A percentile compares a stretch with the other conserved stretches of the same genome.
These are phyloP conservation scores for Berghia stephanieae DNA, from an alignment of 1,140 invertebrate species.

Conservation along the genomic window DNA sequence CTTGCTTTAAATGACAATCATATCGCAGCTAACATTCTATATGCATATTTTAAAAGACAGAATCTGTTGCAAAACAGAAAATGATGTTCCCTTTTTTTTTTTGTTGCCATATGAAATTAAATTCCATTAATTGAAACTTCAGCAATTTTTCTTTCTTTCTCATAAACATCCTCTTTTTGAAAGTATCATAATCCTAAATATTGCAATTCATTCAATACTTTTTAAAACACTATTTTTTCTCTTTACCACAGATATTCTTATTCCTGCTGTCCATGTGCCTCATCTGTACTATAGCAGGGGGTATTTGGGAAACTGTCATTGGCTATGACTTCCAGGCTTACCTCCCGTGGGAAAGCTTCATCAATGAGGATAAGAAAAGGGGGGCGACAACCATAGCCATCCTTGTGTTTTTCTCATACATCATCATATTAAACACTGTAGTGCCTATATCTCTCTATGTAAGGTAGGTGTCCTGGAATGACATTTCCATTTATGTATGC, in stretches of 20 bases:
- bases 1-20: no score
- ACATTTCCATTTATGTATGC: no score
- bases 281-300: slow-evolving; percentile 96
- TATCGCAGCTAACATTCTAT: no score
- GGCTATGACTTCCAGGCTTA: slow-evolving; percentile 86
- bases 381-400: slow-evolving; percentile 93
- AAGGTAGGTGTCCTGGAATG: slow-evolving; percentile 81
- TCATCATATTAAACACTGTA: slow-evolving; percentile 98
- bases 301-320: slow-evolving; percentile 89
- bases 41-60: no score
- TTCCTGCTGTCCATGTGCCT: slow-evolving; percentile 97
- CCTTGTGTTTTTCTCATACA: slow-evolving; percentile 98
- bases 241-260: slow-evolving; percentile 99
- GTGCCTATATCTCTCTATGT: slow-evolving; percentile 99
- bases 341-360: slow-evolving; percentile 93
- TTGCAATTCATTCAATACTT: no score
- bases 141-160: slow-evolving; percentile 14
- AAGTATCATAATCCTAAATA: no score
- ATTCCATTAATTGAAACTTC: not conserved
- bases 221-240: no score
- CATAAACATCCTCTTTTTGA: no score
- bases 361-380: slow-evolving; percentile 71
- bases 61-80: no score
- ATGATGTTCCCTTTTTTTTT: no score
- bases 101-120: slow-evolving; percentile 1